Percentiles rank a stretch among this genome's conserved stretches.
These are phyloP conservation scores for Epinephelus coioides DNA, from an alignment of 2,797 vertebrate species.

Conservation along the genomic window DNA sequence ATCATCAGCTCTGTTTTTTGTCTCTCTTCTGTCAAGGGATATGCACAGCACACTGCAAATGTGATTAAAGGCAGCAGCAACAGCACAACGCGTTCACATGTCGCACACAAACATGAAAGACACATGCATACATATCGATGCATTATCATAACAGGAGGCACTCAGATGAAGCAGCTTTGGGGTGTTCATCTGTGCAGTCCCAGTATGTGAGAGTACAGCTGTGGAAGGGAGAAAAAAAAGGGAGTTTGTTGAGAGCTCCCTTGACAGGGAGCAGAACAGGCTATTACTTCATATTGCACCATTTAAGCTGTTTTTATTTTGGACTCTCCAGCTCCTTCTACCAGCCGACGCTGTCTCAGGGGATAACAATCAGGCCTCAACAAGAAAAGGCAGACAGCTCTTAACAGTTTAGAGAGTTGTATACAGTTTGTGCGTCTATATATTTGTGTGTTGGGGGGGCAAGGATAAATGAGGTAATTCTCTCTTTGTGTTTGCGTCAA, in stretches of 20 bases:
- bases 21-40: slow-evolving; percentile 38
- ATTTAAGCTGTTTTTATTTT: slow-evolving; percentile 83
- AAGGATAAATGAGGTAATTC: slow-evolving; percentile 48
- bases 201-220: slow-evolving; percentile 37
- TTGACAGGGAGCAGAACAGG: slow-evolving; percentile 73
- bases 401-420: slow-evolving; percentile 61
- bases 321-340: slow-evolving; percentile 70
- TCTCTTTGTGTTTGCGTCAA: slow-evolving; percentile 35
- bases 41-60: slow-evolving; percentile 20
- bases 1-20: slow-evolving; percentile 38
- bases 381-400: slow-evolving; percentile 66
- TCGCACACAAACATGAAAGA: slow-evolving; percentile 32
- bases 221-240: slow-evolving; percentile 32
- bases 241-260: slow-evolving; percentile 73
- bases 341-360: slow-evolving; percentile 68
- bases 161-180: slow-evolving; percentile 32
- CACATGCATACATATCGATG: background rate
- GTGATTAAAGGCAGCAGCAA: slow-evolving; percentile 46
- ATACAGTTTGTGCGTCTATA: slow-evolving; percentile 41
- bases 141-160: slow-evolving; percentile 37
- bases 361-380: slow-evolving; percentile 69
- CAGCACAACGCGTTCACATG: background rate
- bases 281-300: slow-evolving; percentile 85
- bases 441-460: slow-evolving; percentile 29
- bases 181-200: slow-evolving; percentile 45